These are phyloP conservation scores for Brachionus angularis DNA, from an alignment of 1,140 invertebrate species.

Conservation along the genomic window DNA sequence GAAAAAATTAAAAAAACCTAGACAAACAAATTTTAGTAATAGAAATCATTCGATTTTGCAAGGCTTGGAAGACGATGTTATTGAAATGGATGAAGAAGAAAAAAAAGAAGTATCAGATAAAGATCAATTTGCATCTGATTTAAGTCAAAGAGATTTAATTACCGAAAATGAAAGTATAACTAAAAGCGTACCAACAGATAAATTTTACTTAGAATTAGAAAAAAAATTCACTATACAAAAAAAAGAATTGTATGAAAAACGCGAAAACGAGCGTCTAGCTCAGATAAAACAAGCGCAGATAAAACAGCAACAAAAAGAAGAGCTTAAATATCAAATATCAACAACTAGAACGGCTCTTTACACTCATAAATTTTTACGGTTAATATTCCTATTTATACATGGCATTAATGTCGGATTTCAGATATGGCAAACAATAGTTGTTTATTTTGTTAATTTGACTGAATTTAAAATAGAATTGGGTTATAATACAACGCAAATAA, in stretches of 20 bases:
- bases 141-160: slow-evolving; percentile 26
- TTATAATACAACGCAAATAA: not conserved
- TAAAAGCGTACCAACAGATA: slow-evolving; percentile 41
- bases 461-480: slow-evolving; percentile 12
- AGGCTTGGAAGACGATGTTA: slow-evolving; percentile 33
- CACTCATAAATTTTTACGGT: slow-evolving; percentile 16
- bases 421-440: slow-evolving; percentile 5
- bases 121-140: slow-evolving; percentile 6
- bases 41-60: slow-evolving; percentile 10
- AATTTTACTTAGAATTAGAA: slow-evolving; percentile 31
- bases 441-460: not conserved
- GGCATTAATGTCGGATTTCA: slow-evolving; percentile 31
- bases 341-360: slow-evolving; percentile 18
- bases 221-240: slow-evolving; percentile 30
- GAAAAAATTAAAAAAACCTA: not conserved
- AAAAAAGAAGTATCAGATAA: not conserved
- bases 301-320: slow-evolving; percentile 39
- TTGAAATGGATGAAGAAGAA: slow-evolving; percentile 18
- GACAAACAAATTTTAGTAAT: slow-evolving; percentile 5
- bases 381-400: slow-evolving; percentile 27
- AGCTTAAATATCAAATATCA: slow-evolving; percentile 21
- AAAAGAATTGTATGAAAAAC: slow-evolving; percentile 27
- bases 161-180: not conserved
- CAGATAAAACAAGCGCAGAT: slow-evolving; percentile 20
- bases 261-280: slow-evolving; percentile 14